Evolutionary conservation across 2,888 invertebrate genomes (phyloP).

Genomic region (Drosophila imparisetae): DNA sequence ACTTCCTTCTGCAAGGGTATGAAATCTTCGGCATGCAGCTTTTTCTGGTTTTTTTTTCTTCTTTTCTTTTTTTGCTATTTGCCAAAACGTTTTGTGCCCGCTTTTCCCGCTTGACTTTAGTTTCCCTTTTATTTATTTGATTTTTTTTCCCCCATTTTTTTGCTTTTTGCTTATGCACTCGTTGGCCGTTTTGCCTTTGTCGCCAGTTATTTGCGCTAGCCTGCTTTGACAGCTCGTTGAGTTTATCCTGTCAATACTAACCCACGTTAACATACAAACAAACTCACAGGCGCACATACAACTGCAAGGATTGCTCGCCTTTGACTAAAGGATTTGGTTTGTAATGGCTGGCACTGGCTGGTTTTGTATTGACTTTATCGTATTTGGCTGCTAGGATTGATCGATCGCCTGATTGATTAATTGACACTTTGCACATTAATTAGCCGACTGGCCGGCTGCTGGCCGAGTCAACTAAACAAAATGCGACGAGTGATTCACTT

Average conservation of each 20-base stretch:
- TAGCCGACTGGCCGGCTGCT: conserved; percentile 56
- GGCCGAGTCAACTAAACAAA: conserved; percentile 22
- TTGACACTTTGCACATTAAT: conserved; percentile 82
- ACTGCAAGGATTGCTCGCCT: conserved; percentile 21
- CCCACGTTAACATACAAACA: conserved; percentile 24
- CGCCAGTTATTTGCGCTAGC: conserved; percentile 69
- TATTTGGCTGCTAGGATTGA: conserved; percentile 69
- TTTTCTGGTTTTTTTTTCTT: background rate
- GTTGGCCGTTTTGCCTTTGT: conserved; percentile 58
- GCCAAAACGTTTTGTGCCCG: conserved; percentile 51
- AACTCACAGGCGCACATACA: conserved; percentile 9
- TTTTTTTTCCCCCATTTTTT: conserved; percentile 21
- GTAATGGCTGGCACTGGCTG: conserved; percentile 39
- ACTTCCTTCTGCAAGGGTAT: background rate
- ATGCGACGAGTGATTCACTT: conserved; percentile 35
- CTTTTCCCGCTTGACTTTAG: conserved; percentile 18
- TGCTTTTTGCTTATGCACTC: conserved; percentile 48
- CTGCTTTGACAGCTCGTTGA: conserved; percentile 76
- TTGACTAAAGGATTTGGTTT: conserved; percentile 44
- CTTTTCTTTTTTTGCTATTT: conserved; percentile 34
- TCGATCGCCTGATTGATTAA: conserved; percentile 82
- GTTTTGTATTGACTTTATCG: conserved; percentile 55
- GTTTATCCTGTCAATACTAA: conserved; percentile 76
- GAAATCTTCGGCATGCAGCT: background rate
- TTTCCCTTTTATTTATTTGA: conserved; percentile 43